Conservation (phyloP, 2,888 invertebrate genomes). For the Aquatica leii region DNA sequence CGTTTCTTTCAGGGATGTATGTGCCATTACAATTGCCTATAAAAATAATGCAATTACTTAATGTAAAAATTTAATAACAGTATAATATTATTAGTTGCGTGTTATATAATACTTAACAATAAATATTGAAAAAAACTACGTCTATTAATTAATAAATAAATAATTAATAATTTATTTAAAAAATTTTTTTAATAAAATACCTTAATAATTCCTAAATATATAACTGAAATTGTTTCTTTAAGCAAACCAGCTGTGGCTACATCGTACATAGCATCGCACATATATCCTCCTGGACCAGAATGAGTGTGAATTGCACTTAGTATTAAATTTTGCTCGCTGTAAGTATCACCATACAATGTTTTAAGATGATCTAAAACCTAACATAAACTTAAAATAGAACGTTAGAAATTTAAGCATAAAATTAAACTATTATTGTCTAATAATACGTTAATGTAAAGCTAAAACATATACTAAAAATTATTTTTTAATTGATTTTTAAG, state of each 20-base stretch:
- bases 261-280: constrained; percentile 89
- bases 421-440: too few relatives aligned
- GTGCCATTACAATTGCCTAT: constrained; percentile 83
- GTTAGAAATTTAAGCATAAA: neutral
- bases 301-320: constrained; percentile 93
- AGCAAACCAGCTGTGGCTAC: constrained; percentile 85
- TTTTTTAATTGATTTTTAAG: too few relatives aligned
- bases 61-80: too few relatives aligned
- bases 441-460: too few relatives aligned
- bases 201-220: constrained; percentile 73
- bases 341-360: constrained; percentile 71
- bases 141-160: too few relatives aligned
- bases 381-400: constrained; percentile 6
- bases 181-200: constrained; percentile 56
- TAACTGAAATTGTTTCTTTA: constrained; percentile 72
- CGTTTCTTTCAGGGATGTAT: constrained; percentile 74
- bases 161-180: too few relatives aligned
- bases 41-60: constrained; percentile 42
- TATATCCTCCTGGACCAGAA: constrained; percentile 86
- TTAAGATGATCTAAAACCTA: constrained; percentile 79
- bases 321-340: constrained; percentile 82
- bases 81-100: too few relatives aligned
- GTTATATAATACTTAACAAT: neutral
- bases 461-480: too few relatives aligned
- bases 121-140: too few relatives aligned